Evolutionary conservation across 2,797 vertebrate genomes (phyloP).

Genomic region (Rhinella marina): DNA sequence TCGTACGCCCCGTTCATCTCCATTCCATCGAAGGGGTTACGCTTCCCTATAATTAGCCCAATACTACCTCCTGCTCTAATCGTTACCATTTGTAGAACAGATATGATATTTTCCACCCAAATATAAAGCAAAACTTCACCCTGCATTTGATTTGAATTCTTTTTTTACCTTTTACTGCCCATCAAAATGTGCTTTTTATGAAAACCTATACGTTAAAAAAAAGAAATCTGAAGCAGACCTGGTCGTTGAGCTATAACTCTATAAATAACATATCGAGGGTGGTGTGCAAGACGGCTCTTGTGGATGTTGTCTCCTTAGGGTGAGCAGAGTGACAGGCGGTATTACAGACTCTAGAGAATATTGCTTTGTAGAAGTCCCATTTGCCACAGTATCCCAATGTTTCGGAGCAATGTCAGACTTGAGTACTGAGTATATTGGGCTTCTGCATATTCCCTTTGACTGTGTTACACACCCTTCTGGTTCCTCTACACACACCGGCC

Average conservation of each 20-base stretch:
- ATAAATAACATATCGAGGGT: not conserved
- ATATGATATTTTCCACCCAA: not conserved
- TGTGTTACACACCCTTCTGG: too few relatives aligned
- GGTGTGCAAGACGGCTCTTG: not conserved
- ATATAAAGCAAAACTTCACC: not conserved
- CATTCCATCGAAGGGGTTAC: not conserved
- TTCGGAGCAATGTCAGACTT: too few relatives aligned
- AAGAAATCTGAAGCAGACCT: constrained; percentile 22
- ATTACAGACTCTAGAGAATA: not conserved
- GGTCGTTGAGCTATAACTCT: not conserved
- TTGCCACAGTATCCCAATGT: too few relatives aligned
- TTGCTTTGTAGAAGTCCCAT: too few relatives aligned
- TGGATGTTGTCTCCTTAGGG: not conserved
- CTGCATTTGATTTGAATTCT: constrained; percentile 21
- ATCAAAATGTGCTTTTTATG: constrained; percentile 19
- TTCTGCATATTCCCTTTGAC: too few relatives aligned
- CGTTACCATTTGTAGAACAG: constrained; percentile 1
- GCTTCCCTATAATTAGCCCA: not conserved
- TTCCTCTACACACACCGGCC: too few relatives aligned
- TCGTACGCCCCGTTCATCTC: not conserved
- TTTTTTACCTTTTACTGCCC: constrained; percentile 8
- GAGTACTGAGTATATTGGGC: too few relatives aligned
- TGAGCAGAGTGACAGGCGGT: not conserved
- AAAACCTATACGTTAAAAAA: not conserved
- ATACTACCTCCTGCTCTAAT: not conserved